A percentile compares a stretch with the other conserved stretches of the same genome.
These are phyloP conservation scores for Drosophila tropicalis DNA, from an alignment of 1,140 invertebrate genomes.

Conservation along the genomic window DNA sequence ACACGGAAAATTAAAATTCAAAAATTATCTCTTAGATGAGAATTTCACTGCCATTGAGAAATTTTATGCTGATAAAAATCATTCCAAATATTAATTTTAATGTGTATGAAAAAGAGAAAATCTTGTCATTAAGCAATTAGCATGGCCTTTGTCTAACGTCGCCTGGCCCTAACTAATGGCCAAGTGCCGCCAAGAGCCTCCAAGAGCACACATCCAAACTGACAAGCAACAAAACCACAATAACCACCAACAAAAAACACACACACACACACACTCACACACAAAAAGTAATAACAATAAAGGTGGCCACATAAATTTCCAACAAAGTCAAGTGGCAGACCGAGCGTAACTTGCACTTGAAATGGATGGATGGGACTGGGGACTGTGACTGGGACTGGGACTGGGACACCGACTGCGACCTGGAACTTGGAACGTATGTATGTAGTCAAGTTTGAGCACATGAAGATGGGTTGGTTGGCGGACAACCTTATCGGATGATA, in stretches of 20 bases:
- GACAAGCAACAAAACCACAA: slow-evolving; percentile 2
- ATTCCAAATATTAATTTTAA: slow-evolving; percentile 77
- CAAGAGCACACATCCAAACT: slow-evolving; percentile 12
- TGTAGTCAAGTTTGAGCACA: not conserved
- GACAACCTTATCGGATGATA: slow-evolving; percentile 58
- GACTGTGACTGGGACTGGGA: not conserved
- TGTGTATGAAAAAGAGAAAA: slow-evolving; percentile 37
- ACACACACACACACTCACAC: slow-evolving; percentile 20
- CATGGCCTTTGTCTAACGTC: slow-evolving; percentile 65
- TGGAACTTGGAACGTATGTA: too few relatives aligned
- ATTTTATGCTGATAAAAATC: slow-evolving; percentile 61
- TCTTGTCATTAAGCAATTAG: slow-evolving; percentile 65
- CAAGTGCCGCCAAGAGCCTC: slow-evolving; percentile 8
- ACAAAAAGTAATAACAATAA: slow-evolving; percentile 71
- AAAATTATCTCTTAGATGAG: slow-evolving; percentile 34
- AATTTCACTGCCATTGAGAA: slow-evolving; percentile 2
- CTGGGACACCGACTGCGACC: not conserved
- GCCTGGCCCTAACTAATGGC: slow-evolving; percentile 68
- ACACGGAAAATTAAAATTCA: slow-evolving; percentile 74
- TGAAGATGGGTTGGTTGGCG: slow-evolving; percentile 24
- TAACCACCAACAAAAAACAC: slow-evolving; percentile 28
- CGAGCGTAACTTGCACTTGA: slow-evolving; percentile 65
- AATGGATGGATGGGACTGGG: not conserved
- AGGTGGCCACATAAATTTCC: slow-evolving; percentile 73
- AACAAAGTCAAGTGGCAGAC: slow-evolving; percentile 67